Base-by-base conservation (phyloP, 2,113 vertebrate genomes). In the Callipepla squamata region DNA sequence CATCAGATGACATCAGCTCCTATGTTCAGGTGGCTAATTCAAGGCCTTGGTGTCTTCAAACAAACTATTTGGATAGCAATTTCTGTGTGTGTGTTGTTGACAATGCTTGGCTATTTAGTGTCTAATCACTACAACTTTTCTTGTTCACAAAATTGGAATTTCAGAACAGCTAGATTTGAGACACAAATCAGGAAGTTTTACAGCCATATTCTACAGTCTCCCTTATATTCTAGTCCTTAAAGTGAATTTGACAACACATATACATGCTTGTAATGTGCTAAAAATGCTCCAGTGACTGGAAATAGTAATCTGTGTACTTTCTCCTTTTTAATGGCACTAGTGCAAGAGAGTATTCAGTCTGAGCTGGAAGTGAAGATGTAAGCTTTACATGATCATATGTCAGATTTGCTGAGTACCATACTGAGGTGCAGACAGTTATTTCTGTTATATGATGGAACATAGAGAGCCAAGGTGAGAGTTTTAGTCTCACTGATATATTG, bases 401-500 rank as follows among this genome's bases (percentile, higher is more conserved):
- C 91, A 89, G 44, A 87, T 92, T 89, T 91, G 18, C 78, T 44
- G 66, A 81, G 61, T 51, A 47, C 55, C 87, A 73, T 92, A 78
- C 77, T 76, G 84, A 85, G 80, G 87, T 61, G 67, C 68, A 58
- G 90, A 85, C 75, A 95, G 87, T 26, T 89, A 95, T 80, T 78
- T 65, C 81, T 91, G 38, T 85, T 91, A 38, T 20, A 16, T 48
- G 62, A 68, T 73, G 32, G 44, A 93, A 68, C 1, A 7, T 44
- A 82, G 58, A 94, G 47, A 44, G 21, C 51, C 30, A 44, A 67
- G 30, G 75, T 18, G 32, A 82, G 53, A 57, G 13, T 57, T 91
- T 79, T 84, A 65, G 80, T 26, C 44, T 82, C 77, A 87, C 1
- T 55, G 62, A 62, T 85, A 82, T 76, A 91, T 89, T 91, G 53